Evolutionary conservation across 2,113 vertebrate genomes (phyloP), one percentile per base, ranked within the genome.

Genomic region (Cnemophilus loriae): DNA sequence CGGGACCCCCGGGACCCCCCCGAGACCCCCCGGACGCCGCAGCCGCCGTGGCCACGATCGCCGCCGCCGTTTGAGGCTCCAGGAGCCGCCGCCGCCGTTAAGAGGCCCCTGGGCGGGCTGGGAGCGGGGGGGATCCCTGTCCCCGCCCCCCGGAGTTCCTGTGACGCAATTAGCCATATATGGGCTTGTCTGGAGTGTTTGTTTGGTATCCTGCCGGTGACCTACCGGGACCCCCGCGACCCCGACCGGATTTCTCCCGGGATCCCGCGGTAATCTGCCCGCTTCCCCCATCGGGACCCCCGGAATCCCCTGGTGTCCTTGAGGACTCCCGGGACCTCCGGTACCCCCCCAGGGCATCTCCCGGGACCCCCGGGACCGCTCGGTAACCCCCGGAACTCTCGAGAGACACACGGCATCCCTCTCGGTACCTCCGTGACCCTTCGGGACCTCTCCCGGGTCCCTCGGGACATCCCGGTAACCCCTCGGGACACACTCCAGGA

Each of bases 121-220:
- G 11, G 42, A 84, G 11, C 21, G 94, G 96, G 95, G 97, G 96
- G 94, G 96, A 93, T 96, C 78, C 93, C 95, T 94, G 82, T 94
- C 98, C 93, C 98, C 98, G 97, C 98, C 98, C 97, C 42, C 77
- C 96, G 97, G 98, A 98, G 99, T 99, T 99, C 99, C 99, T 99
- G 98, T 99, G 99, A 99, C 99, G 99, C 99, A 99, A 98, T 97
- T 99, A 99, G 97, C 99, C 99, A 99, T 99, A 99, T 99, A 98
- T 98, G 98, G 98, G 85, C 96, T 97, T 98, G 97, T 97, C 97
- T 97, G 92, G 70, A 95, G 92, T 99, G 99, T 99, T 98, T 99
- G 99, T 99, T 99, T 99, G 98, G 99, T 99, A 98, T 99, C 99
- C 99, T 99, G 99, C 47, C 35, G 35, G 63, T 10, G 52, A 56